A percentile compares a stretch with the other conserved stretches of the same genome.
These are phyloP conservation scores for Triplophysa rosa DNA, from an alignment of 2,113 vertebrate species.

Conservation along the genomic window DNA sequence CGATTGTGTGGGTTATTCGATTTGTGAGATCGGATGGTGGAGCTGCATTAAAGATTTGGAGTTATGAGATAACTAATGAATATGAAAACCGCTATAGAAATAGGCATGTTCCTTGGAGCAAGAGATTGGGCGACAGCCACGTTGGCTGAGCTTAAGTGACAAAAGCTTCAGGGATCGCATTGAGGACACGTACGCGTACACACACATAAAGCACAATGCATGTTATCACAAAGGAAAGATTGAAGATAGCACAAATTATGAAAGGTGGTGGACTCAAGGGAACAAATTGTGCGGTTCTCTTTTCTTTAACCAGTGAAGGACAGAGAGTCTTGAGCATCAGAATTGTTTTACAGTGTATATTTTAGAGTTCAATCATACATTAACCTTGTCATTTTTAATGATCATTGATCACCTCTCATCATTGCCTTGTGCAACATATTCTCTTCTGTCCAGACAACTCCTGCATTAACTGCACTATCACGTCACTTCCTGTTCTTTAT, in stretches of 20 bases:
- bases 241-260: background rate
- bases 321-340: background rate
- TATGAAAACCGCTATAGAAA: slow-evolving; percentile 77
- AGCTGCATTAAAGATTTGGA: slow-evolving; percentile 64
- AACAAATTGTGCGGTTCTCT: background rate
- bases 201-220: slow-evolving; percentile 6
- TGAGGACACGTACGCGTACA: slow-evolving; percentile 48
- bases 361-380: too few species aligned
- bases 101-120: slow-evolving; percentile 64
- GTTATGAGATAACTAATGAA: slow-evolving; percentile 76
- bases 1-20: slow-evolving; percentile 72
- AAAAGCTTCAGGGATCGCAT: slow-evolving; percentile 61
- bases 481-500: too few species aligned
- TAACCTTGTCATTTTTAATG: too few species aligned
- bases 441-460: too few species aligned
- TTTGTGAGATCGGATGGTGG: slow-evolving; percentile 68
- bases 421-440: too few species aligned
- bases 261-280: background rate
- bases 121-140: slow-evolving; percentile 71
- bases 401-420: too few species aligned
- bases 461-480: too few species aligned
- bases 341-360: too few species aligned
- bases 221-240: background rate
- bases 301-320: background rate
- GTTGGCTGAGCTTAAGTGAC: slow-evolving; percentile 67